A percentile compares a stretch with the other conserved stretches of the same genome.
Evolutionary conservation across 2,113 vertebrate species (phyloP).

Genomic region (Ursus arctos): DNA sequence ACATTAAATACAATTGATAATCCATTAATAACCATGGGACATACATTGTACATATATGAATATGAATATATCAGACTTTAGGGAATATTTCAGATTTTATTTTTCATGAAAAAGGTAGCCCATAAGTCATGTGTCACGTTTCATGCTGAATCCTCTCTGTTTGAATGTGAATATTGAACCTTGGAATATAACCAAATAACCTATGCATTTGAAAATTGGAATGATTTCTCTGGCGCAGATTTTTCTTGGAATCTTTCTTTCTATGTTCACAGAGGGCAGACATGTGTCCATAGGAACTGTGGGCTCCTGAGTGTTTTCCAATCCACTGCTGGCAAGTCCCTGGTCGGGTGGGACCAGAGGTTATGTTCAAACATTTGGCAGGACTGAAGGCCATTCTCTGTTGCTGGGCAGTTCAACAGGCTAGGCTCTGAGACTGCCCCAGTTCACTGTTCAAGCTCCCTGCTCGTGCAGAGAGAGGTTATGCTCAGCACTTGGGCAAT

Average conservation of each 20-base stretch:
- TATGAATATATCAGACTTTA: too few species aligned
- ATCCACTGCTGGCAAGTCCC: neutral
- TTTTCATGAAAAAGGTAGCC: too few species aligned
- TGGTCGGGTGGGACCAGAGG: neutral
- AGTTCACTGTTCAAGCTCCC: neutral
- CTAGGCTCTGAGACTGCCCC: neutral
- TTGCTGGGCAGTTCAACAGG: neutral
- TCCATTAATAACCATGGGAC: neutral
- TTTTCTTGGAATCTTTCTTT: too few species aligned
- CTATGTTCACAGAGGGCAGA: neutral
- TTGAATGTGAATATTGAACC: too few species aligned
- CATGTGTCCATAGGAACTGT: neutral
- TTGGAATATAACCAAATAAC: too few species aligned
- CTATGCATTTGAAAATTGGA: too few species aligned
- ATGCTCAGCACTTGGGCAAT: neutral
- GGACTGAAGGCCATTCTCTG: neutral
- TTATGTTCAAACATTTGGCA: neutral
- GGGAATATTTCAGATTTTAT: too few species aligned
- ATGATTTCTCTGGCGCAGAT: too few species aligned
- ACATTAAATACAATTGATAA: neutral
- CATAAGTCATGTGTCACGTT: too few species aligned
- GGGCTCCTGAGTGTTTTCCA: neutral
- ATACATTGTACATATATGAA: neutral
- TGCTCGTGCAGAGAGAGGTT: neutral
- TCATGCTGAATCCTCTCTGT: too few species aligned